A percentile compares a stretch with the other conserved stretches of the same genome.
These are phyloP conservation scores for Oscheius sp. DNA, from an alignment of 2,888 invertebrate species.

Conservation along the genomic window DNA sequence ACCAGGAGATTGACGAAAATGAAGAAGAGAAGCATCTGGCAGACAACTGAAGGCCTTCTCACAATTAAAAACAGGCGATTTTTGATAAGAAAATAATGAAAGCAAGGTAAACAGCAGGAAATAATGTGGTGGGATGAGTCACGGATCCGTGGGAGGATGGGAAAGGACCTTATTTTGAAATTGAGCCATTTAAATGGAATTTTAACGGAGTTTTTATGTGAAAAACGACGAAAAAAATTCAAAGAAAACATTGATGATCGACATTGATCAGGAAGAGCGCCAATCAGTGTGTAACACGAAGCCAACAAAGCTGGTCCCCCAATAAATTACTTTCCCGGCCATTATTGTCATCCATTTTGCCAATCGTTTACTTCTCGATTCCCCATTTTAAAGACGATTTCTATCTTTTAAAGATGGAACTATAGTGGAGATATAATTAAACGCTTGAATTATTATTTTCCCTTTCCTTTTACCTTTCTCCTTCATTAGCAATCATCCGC, in stretches of 20 bases:
- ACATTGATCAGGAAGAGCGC: conserved; percentile 1
- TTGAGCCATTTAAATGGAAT: neutral
- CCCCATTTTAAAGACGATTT: no score
- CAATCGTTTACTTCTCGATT: no score
- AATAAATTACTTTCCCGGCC: no score
- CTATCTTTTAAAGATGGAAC: no score
- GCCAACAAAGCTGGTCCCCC: no score
- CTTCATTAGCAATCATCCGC: no score
- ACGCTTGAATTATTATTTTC: no score
- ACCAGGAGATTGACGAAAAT: conserved; percentile 5
- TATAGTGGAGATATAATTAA: no score
- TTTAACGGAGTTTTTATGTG: neutral
- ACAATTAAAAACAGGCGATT: neutral
- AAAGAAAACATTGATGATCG: conserved; percentile 5
- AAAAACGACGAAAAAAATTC: neutral
- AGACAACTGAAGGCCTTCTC: neutral
- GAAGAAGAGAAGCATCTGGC: conserved; percentile 1
- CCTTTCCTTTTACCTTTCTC: no score
- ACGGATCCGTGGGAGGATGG: neutral
- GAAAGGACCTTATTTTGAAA: neutral
- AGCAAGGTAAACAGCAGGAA: neutral
- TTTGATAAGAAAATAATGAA: neutral
- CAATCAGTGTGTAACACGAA: neutral
- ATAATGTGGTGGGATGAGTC: neutral
- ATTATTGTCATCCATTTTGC: no score